Evolutionary conservation across 2,888 invertebrate genomes (phyloP), one percentile per base, ranked within the genome.

Genomic region (Ernsta delagoae): DNA sequence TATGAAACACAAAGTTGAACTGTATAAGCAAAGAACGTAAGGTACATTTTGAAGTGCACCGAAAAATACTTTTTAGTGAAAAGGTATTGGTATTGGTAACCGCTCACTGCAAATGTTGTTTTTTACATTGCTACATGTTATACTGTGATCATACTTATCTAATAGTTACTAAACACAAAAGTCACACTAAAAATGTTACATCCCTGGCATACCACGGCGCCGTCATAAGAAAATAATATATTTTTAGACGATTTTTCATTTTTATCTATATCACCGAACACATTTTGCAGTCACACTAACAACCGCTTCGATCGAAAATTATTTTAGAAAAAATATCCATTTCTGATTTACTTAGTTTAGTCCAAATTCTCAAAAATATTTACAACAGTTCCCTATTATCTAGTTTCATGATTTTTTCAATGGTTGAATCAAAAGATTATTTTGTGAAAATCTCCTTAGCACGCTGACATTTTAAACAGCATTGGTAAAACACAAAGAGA

Each of bases 281-380:
- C 70, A 72, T 71, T 72, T 70, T 73, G 7, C 77, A 75, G 77
- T 78, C 81, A 74, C 78, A 79, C 76, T 79, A 80, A 54, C 80
- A 80, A 75, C 78, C 77, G 72, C 78, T 70, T 75, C 78, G 77
- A 75, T 80, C 79, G 78, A 84, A 75, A 76, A 77, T 76, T 59
- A 77, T 78, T 79, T 79, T 82, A 79, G 79, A 81, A 82, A 82
- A 83, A 82, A 82, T 82, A 78, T 79, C 73, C 70, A 78, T 79
- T 75, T 76, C 71, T 75, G 71, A 72, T 75, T 73, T 60, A 66
- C 70, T 73, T 74, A 75, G 60, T 73, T 75, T 73, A 76, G 75
- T 73, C 65, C 60, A 65, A 74, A 72, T 70, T 72, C 71, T 74
- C 70, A 77, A 77, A 79, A 79, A 78, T 80, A 80, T 79, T 76